Evolutionary conservation across 1,140 invertebrate genomes (phyloP), one percentile per base, ranked within the genome.

Genomic region (Penaeus chinensis): DNA sequence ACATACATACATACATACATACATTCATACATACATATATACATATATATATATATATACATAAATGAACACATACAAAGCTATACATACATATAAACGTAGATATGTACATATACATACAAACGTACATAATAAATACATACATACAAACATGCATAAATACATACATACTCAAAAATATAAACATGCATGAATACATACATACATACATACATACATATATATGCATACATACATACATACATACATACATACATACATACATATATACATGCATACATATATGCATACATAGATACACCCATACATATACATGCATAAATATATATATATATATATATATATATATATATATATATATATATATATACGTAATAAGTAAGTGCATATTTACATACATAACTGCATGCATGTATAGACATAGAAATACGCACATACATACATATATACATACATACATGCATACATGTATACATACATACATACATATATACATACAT

Each of bases 391-490:
- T 11, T 20, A 76, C 2, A 76, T 3, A 24, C 2, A n/a, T 20
- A 24, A 18, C 32, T 78, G 47, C 24, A 47, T 60, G 19, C 19
- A 80, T 80, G 60, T 80, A 80, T 80, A 80, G 54, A 80, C 60
- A 80, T 80, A 79, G 54, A 60, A 60, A 79, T 79, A 74, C 1
- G 8, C 1, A 74, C 1, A 74, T 13, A 74, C 2, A 76, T 20
- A 76, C 2, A 76, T 3, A 24, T 20, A n/a, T 20, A 24, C 0
- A 76, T 20, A 76, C 2, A 16, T 61, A 37, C 8, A 3, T 79
- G 54, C 10, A n/a, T 62, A 54, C 13, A 22, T 24, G 20, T 69
- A 20, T 42, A 71, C 77, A 47, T 13, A 79, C 18, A 78, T 37
- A 37, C 32, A 32, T 32, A 32, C 32, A 32, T 32, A 32, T 2